Conservation (phyloP, 2,888 invertebrate genomes). For the Ectemnius lituratus region DNA sequence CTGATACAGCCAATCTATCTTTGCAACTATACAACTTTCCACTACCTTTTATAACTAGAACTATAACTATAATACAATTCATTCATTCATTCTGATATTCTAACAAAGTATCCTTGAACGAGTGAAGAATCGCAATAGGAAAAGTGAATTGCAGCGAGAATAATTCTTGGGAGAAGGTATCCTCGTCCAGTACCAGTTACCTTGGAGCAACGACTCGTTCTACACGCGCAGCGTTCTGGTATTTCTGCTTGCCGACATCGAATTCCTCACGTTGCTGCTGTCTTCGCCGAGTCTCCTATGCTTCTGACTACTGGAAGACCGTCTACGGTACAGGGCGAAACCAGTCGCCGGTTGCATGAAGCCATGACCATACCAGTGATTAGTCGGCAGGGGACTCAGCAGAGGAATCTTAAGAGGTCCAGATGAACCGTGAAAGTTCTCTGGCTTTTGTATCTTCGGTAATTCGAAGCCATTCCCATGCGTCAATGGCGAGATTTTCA, state of each 20-base stretch:
- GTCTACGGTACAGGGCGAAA: slow-evolving; percentile 23
- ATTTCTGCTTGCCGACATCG: slow-evolving; percentile 1
- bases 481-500: slow-evolving; percentile 53
- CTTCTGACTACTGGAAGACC: slow-evolving; percentile 24
- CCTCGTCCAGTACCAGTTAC: slow-evolving; percentile 24
- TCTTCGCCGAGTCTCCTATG: slow-evolving; percentile 32
- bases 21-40: no score
- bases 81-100: no score
- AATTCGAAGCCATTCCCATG: slow-evolving; percentile 22
- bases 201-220: slow-evolving; percentile 22
- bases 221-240: slow-evolving; percentile 35
- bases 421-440: slow-evolving; percentile 25
- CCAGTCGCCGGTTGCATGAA: slow-evolving; percentile 25
- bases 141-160: no score
- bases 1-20: no score
- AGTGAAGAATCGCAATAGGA: no score
- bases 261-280: slow-evolving; percentile 20
- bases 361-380: slow-evolving; percentile 45
- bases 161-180: neutral
- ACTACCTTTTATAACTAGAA: no score
- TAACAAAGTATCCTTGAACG: no score
- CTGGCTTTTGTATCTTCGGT: slow-evolving; percentile 40
- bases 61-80: no score
- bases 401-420: slow-evolving; percentile 47
- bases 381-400: slow-evolving; percentile 31